Evolutionary conservation across 2,797 vertebrate species (phyloP), one percentile per base, ranked within the genome.

Genomic region (Pygocentrus nattereri): DNA sequence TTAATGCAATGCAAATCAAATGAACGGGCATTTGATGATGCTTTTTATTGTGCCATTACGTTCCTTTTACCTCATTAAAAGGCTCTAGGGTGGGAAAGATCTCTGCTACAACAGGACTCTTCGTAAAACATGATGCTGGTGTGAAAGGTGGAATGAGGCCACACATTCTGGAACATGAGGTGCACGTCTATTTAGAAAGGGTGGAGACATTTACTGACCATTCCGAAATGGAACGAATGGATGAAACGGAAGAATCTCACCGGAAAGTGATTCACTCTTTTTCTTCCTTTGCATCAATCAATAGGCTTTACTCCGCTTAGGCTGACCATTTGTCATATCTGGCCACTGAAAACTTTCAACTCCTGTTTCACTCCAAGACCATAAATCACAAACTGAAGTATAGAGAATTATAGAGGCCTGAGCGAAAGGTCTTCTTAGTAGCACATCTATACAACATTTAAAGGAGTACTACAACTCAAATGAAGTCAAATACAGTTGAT

Each of bases 1-100:
- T 88, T 93, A 93, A 93, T 93, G 93, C 87, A 89, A 89, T 93
- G 92, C 91, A 93, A 94, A 94, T 93, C 89, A 92, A 92, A 94
- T 90, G 89, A 90, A 87, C 89, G 86, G 85, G 88, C 87, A 89
- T 92, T 85, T 89, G 85, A 91, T 89, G 89, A 85, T 91, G 84
- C 88, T 82, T 94, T 94, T 94, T 94, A 95, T 94, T 93, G 87
- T 84, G 85, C 92, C 92, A 94, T 95, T 94, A 94, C 59, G 87
- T 86, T 88, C 87, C 68, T 80, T 88, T 88, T 84, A 90, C 83
- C 91, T 90, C 93, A 89, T 93, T 93, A 91, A 89, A 89, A 89
- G 82, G 76, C 76, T 87, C 59, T 81, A 78, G 58, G 84, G 85
- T 85, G 67, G 58, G 78, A 87, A 76, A 85, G 74, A 38, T 74